phyloP scores from a whole-genome alignment of 2,797 vertebrate genomes.

The Sebastes oblongus region DNA sequence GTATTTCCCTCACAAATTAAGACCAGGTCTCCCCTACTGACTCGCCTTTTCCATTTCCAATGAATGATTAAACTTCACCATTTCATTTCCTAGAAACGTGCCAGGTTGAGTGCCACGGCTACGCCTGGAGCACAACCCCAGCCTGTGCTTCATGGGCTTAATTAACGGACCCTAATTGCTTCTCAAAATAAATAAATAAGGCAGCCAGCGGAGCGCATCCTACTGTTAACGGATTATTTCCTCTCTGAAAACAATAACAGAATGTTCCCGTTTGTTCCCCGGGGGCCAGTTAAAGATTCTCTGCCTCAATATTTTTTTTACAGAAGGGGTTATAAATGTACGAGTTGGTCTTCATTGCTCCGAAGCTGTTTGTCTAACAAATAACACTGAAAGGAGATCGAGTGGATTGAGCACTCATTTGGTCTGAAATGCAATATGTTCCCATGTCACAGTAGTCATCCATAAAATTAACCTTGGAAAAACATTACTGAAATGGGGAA shows the following conservation, averaged over 20 bases:
- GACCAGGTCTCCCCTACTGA: conserved; percentile 60
- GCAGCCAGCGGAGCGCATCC: conserved; percentile 64
- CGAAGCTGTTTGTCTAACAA: conserved; percentile 35
- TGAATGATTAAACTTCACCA: conserved; percentile 68
- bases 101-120: conserved; percentile 53
- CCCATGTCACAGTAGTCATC: conserved; percentile 53
- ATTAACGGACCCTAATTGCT: conserved; percentile 76
- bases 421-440: conserved; percentile 52
- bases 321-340: conserved; percentile 42
- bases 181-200: conserved; percentile 73
- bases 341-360: conserved; percentile 17
- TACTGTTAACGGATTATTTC: conserved; percentile 74
- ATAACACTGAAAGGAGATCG: conserved; percentile 24
- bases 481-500: conserved; percentile 49
- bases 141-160: conserved; percentile 61
- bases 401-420: conserved; percentile 31
- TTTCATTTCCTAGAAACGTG: conserved; percentile 68
- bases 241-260: conserved; percentile 74
- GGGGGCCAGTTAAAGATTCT: conserved; percentile 46
- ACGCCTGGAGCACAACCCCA: conserved; percentile 36
- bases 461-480: conserved; percentile 52
- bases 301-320: conserved; percentile 35
- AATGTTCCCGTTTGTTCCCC: conserved; percentile 59
- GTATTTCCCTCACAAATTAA: conserved; percentile 54
- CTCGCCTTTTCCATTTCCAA: conserved; percentile 63